Conservation (phyloP, 2,113 vertebrate genomes). For the Nannobrachium achirus region DNA sequence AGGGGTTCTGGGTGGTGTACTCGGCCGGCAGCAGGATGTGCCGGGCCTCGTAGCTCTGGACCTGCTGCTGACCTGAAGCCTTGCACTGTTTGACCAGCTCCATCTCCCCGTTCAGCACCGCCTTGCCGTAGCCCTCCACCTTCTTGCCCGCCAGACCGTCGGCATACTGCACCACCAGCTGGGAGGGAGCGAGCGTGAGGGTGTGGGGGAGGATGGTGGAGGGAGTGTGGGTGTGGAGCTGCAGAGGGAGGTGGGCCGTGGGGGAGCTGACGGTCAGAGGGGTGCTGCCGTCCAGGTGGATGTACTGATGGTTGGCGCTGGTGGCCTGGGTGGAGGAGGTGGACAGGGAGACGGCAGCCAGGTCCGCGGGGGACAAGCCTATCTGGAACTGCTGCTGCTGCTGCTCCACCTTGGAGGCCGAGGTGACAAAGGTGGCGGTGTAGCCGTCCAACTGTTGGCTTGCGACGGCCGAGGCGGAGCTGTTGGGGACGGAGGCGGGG, state of each 20-base stretch:
- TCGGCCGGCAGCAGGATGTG: conserved; percentile 92
- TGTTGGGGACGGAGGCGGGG: conserved; percentile 80
- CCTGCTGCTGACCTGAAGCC: conserved; percentile 72
- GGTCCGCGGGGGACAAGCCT: conserved; percentile 85
- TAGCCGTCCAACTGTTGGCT: conserved; percentile 91
- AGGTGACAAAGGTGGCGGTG: conserved; percentile 88
- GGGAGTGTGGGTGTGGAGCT: conserved; percentile 90
- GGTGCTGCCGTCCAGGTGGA: conserved; percentile 91
- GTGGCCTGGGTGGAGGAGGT: conserved; percentile 81
- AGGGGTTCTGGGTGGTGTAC: conserved; percentile 81
- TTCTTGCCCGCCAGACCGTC: conserved; percentile 86
- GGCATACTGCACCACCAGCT: conserved; percentile 93
- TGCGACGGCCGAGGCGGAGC: conserved; percentile 78
- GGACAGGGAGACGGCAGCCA: conserved; percentile 86
- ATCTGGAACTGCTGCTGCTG: conserved; percentile 85
- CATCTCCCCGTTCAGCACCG: conserved; percentile 89
- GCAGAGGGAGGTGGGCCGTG: conserved; percentile 84
- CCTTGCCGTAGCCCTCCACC: conserved; percentile 84
- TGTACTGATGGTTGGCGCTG: conserved; percentile 90
- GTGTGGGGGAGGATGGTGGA: conserved; percentile 88
- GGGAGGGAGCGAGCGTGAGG: conserved; percentile 90
- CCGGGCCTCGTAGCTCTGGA: conserved; percentile 88
- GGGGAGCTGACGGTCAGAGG: conserved; percentile 87
- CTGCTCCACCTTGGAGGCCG: conserved; percentile 80
- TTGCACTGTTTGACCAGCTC: conserved; percentile 84